Evolutionary conservation across 2,797 vertebrate species (phyloP).

Genomic region (Hyperoplus lanceolatus): DNA sequence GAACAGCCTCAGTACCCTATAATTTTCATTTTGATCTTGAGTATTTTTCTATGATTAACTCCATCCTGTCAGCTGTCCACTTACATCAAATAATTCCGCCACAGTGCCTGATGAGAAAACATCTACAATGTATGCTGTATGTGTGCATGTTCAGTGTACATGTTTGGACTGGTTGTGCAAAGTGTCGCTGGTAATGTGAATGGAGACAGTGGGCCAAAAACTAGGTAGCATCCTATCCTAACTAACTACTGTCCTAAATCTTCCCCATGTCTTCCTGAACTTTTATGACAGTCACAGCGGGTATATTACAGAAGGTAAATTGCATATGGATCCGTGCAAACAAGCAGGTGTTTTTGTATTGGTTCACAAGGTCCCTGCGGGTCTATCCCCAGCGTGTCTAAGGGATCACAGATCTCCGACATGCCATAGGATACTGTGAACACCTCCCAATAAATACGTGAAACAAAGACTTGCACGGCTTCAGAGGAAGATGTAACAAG

Average conservation of each 20-base stretch:
- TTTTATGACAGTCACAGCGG: conserved; percentile 47
- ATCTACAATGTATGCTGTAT: background rate
- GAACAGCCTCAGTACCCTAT: background rate
- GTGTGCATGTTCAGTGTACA: background rate
- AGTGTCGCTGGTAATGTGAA: conserved; percentile 56
- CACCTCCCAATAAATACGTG: conserved; percentile 67
- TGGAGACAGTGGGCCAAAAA: conserved; percentile 47
- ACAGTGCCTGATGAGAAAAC: background rate
- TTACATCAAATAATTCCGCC: background rate
- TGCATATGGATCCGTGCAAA: conserved; percentile 65
- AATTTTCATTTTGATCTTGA: background rate
- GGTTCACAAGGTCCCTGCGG: conserved; percentile 71
- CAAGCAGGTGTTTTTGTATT: conserved; percentile 64
- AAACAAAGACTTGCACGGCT: conserved; percentile 70
- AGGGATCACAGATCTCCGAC: conserved; percentile 70
- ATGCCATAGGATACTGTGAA: conserved; percentile 56
- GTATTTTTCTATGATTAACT: background rate
- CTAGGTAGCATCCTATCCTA: conserved; percentile 16
- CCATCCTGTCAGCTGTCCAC: background rate
- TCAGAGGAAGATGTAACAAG: conserved; percentile 80
- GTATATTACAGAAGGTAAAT: conserved; percentile 53
- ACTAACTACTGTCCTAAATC: conserved; percentile 38
- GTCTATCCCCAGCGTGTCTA: conserved; percentile 54
- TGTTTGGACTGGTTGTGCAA: conserved; percentile 5
- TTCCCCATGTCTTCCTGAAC: conserved; percentile 52